Evolutionary conservation across 2,113 vertebrate genomes (phyloP), one percentile per base, ranked within the genome.

Genomic region (Stigmatopora argus): DNA sequence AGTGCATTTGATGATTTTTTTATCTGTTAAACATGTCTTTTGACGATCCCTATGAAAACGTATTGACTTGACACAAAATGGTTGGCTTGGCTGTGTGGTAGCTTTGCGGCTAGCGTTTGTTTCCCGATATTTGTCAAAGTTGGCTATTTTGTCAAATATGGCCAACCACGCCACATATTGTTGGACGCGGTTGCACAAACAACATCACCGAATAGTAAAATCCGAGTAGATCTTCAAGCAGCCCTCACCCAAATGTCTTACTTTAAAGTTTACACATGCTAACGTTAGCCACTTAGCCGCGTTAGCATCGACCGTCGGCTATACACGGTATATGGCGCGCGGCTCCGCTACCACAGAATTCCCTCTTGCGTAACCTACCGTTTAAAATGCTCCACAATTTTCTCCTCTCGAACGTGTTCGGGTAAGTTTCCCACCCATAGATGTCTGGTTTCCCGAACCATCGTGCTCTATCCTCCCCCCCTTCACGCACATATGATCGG

Each of bases 371-470:
- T 81, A 89, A 93, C 95, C 90, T 91, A 98, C 96, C 96, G 92
- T 93, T 98, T 98, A 90, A 98, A 98, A 93, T 98, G 95, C 82
- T 98, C 96, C 89, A 98, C 95, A 79, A 98, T 98, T 82, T 98
- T 98, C 87, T 98, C 96, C 79, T 98, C 96, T 83, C 96, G 94
- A 78, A 98, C 96, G 77, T 96, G 97, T 93, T 98, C 96, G 90
- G 96, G 96, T 90, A 98, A 92, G 92, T 98, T 98, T 88, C 96
- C 96, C 93, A 98, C 96, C 96, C 96, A 98, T 73, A 98, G 95
- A 90, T 98, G 96, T 92, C 96, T 95, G 93, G 96, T 98, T 93
- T 98, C 96, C 92, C 96, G 95, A 88, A 97, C 95, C 96, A 98
- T 98, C 89, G 87, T 98, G 93, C 77, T 81, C 61, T 70, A 71